These are phyloP conservation scores for Polypterus bichir DNA, from an alignment of 2,113 vertebrate genomes.

Conservation along the genomic window DNA sequence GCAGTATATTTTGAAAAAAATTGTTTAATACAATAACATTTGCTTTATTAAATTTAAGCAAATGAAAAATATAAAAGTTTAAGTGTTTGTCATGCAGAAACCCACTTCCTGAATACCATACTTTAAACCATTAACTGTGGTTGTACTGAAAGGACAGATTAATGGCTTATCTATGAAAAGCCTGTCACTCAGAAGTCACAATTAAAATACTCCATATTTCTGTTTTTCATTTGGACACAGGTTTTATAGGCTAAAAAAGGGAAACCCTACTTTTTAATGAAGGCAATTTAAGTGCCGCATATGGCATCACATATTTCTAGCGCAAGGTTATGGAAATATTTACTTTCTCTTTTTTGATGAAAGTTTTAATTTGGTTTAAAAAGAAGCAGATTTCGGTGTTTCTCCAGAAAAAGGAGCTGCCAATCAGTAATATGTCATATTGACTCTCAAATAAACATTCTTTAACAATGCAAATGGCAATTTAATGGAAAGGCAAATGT, in stretches of 20 bases:
- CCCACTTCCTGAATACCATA: no score
- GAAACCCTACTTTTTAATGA: constrained; percentile 26
- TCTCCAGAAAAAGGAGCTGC: constrained; percentile 2
- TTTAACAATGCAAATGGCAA: not conserved
- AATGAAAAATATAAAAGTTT: no score
- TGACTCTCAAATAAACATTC: not conserved
- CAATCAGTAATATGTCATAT: constrained; percentile 1
- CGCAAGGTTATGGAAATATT: constrained; percentile 33
- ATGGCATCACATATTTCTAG: constrained; percentile 28
- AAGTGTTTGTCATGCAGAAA: no score
- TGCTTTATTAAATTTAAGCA: no score
- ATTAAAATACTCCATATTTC: constrained; percentile 14
- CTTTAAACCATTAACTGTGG: no score
- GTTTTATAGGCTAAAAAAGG: constrained; percentile 24
- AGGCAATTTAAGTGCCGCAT: constrained; percentile 28
- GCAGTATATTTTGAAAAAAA: no score
- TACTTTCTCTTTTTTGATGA: not conserved
- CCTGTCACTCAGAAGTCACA: constrained; percentile 14
- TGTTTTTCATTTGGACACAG: constrained; percentile 25
- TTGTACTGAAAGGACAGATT: constrained; percentile 1
- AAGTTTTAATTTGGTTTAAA: constrained; percentile 16
- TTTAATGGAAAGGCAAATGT: not conserved
- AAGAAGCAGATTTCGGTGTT: constrained; percentile 4
- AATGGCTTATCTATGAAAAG: not conserved
- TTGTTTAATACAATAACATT: no score